Conservation (phyloP, 2,888 invertebrate species). For the Phalera bucephala region DNA sequence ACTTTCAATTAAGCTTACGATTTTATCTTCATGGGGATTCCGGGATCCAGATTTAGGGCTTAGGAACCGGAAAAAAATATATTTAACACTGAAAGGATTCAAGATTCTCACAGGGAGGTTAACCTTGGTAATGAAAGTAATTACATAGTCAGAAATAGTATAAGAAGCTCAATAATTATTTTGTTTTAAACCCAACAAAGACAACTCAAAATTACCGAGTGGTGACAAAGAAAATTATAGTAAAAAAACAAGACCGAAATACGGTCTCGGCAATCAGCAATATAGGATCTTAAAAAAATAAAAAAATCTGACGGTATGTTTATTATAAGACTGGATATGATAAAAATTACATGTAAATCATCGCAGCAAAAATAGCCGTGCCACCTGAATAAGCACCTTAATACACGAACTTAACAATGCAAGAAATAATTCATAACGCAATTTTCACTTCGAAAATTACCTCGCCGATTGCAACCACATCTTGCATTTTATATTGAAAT, state of each 20-base stretch:
- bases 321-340: constrained; percentile 28
- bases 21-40: background rate
- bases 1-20: constrained; percentile 18
- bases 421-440: constrained; percentile 51
- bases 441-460: constrained; percentile 68
- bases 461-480: constrained; percentile 48
- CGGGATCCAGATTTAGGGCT: background rate
- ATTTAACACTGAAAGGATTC: background rate
- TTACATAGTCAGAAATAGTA: no score
- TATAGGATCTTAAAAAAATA: constrained; percentile 23
- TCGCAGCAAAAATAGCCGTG: constrained; percentile 36
- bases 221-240: constrained; percentile 1
- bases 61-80: background rate
- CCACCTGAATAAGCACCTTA: constrained; percentile 26
- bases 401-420: constrained; percentile 25
- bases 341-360: constrained; percentile 32
- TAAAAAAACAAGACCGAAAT: constrained; percentile 6
- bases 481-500: constrained; percentile 39
- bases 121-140: no score
- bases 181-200: no score
- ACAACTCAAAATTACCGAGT: no score
- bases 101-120: no score
- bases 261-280: constrained; percentile 14
- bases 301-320: constrained; percentile 20
- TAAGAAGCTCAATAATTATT: no score